These are phyloP conservation scores for Martes martes DNA, from an alignment of 2,113 vertebrate species.

Conservation along the genomic window DNA sequence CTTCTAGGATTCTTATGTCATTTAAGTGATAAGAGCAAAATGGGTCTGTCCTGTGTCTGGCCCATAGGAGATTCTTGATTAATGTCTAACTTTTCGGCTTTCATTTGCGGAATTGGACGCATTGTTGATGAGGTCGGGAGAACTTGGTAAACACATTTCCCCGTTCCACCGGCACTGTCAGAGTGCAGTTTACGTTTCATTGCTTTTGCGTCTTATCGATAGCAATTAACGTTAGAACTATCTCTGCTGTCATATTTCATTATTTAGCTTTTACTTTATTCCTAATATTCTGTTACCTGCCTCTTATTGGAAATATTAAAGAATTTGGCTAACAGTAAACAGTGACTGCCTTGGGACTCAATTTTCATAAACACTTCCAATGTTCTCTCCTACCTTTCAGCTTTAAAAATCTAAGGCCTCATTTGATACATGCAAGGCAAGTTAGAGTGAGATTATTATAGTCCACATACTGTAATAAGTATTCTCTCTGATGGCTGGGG, in stretches of 20 bases:
- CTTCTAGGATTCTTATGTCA: not conserved
- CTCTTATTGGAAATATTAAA: not conserved
- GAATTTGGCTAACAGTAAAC: not conserved
- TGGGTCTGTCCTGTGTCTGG: not conserved
- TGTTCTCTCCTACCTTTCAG: not conserved
- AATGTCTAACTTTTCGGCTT: not conserved
- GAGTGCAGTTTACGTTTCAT: not conserved
- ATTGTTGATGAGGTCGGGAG: not conserved
- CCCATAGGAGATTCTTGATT: not conserved
- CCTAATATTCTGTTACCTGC: not conserved
- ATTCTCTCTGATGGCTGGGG: not conserved
- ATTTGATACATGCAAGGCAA: not conserved
- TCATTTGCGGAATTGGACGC: not conserved
- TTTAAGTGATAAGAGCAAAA: not conserved
- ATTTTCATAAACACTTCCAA: not conserved
- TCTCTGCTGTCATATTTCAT: not conserved
- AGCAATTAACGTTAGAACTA: not conserved
- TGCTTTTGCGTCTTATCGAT: not conserved
- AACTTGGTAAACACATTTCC: not conserved
- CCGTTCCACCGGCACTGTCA: not conserved
- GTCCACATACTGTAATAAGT: not conserved
- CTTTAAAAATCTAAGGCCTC: not conserved
- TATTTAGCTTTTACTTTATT: not conserved
- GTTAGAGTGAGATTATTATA: not conserved
- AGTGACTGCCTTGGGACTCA: not conserved